Evolutionary conservation across 2,888 invertebrate species (phyloP).

Genomic region (Pyrrhia umbra): DNA sequence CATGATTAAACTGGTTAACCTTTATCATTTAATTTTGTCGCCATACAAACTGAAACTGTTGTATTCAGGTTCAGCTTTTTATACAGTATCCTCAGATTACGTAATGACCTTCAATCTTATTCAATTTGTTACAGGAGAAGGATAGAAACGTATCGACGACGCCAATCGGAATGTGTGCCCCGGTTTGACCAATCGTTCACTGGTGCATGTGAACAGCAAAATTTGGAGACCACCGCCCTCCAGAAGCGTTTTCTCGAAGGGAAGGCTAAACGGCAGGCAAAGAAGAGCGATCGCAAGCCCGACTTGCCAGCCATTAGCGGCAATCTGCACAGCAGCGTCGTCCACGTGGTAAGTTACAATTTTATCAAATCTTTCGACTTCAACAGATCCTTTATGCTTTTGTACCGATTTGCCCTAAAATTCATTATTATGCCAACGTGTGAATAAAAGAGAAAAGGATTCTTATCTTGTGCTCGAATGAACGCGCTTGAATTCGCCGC

Average conservation of each 20-base stretch:
- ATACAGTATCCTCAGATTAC: neutral
- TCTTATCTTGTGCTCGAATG: no score
- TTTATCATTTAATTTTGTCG: neutral
- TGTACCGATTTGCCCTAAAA: no score
- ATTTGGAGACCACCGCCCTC: slow-evolving; percentile 96
- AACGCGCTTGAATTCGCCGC: no score
- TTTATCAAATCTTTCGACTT: neutral
- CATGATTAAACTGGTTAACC: no score
- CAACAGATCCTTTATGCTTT: no score
- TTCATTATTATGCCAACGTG: no score
- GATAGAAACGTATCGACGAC: slow-evolving; percentile 96
- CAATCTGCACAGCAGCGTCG: slow-evolving; percentile 92
- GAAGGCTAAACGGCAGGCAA: slow-evolving; percentile 96
- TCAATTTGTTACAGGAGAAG: slow-evolving; percentile 91
- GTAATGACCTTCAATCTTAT: slow-evolving; percentile 13
- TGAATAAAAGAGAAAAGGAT: no score
- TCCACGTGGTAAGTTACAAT: slow-evolving; percentile 90
- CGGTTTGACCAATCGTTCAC: slow-evolving; percentile 96
- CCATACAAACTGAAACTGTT: neutral
- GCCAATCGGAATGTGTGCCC: slow-evolving; percentile 96
- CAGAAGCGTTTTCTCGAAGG: slow-evolving; percentile 97
- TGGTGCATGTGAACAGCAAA: slow-evolving; percentile 97
- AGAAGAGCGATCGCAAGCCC: slow-evolving; percentile 92
- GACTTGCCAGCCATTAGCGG: slow-evolving; percentile 86
- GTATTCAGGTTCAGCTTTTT: neutral